These are phyloP conservation scores for Euura lappo DNA, from an alignment of 1,140 invertebrate species.

Conservation along the genomic window DNA sequence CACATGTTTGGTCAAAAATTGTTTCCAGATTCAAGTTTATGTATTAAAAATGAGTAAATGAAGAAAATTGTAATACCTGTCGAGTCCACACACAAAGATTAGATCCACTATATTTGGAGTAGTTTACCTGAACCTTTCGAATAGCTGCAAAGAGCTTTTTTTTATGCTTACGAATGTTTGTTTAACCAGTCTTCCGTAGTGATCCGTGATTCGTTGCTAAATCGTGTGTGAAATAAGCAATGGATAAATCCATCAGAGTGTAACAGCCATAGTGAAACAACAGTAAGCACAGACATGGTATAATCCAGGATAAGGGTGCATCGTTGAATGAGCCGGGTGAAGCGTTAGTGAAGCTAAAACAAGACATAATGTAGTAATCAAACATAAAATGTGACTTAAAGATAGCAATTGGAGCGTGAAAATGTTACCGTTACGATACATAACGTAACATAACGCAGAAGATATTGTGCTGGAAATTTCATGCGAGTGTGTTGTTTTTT, in stretches of 20 bases:
- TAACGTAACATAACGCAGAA: background rate
- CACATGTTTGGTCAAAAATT: no score
- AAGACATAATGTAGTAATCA: slow-evolving; percentile 32
- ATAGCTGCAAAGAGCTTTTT: background rate
- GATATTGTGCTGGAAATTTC: background rate
- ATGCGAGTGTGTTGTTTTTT: background rate
- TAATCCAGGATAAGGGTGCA: background rate
- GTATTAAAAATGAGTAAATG: background rate
- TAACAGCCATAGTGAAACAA: slow-evolving; percentile 5
- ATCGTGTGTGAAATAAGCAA: slow-evolving; percentile 10
- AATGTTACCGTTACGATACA: no score
- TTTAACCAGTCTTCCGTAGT: background rate
- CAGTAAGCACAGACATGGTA: slow-evolving; percentile 14
- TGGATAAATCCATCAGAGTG: background rate
- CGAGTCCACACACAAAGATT: no score
- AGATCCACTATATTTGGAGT: no score
- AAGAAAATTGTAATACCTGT: no score
- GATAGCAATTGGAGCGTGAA: background rate
- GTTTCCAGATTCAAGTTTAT: background rate
- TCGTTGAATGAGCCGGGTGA: slow-evolving; percentile 13
- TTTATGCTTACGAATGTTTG: background rate
- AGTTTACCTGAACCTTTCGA: background rate
- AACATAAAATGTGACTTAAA: slow-evolving; percentile 22
- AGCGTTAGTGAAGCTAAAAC: slow-evolving; percentile 30
- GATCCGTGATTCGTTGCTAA: background rate